phyloP scores from a whole-genome alignment of 2,797 vertebrate genomes.

The Lophotriccus pileatus region DNA sequence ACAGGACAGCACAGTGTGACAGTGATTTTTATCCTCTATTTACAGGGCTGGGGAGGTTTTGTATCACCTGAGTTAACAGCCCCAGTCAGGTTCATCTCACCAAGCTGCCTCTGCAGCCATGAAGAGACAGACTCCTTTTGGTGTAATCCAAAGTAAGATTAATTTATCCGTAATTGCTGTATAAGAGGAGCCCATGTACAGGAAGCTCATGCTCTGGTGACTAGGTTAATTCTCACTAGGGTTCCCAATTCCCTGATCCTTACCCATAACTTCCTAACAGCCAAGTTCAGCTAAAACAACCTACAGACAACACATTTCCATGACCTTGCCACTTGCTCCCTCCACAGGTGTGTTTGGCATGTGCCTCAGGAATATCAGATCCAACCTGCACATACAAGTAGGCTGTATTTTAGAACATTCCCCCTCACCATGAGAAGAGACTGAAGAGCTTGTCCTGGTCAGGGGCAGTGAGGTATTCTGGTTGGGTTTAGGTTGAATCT shows the following conservation, averaged over 20 bases:
- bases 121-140: background rate
- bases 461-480: slow-evolving; percentile 83
- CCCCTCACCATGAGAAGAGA: slow-evolving; percentile 84
- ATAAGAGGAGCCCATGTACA: background rate
- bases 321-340: background rate
- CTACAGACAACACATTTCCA: background rate
- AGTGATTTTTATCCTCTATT: background rate
- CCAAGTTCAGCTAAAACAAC: background rate
- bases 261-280: background rate
- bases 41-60: background rate
- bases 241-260: background rate
- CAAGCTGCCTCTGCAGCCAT: background rate
- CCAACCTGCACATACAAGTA: background rate
- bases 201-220: background rate
- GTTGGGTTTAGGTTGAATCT: slow-evolving; percentile 80
- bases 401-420: background rate
- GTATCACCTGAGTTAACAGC: background rate
- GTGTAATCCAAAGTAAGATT: background rate
- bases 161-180: background rate
- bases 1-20: background rate
- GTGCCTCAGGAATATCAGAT: background rate
- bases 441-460: slow-evolving; percentile 80
- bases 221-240: background rate
- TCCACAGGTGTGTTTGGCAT: background rate
- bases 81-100: background rate